phyloP scores from a whole-genome alignment of 2,113 vertebrate genomes.

The Daubentonia madagascariensis region DNA sequence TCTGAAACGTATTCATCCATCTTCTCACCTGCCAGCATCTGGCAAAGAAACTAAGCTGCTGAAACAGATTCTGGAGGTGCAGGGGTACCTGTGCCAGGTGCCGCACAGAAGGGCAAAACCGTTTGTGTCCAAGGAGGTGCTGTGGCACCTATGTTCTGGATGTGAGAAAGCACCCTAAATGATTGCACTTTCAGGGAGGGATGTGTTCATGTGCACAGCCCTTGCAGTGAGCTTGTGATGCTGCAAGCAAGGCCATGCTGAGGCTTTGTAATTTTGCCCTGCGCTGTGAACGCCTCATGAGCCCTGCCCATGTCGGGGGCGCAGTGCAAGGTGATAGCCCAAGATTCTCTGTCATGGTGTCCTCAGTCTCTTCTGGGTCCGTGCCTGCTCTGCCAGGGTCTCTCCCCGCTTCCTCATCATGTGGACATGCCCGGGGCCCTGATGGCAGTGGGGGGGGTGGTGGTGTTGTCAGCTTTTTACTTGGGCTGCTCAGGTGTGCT shows the following conservation, averaged over 20 bases:
- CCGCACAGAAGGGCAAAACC: rapidly evolving
- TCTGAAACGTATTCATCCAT: no score
- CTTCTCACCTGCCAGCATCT: not conserved
- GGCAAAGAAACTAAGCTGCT: no score
- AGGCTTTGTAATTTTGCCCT: not conserved
- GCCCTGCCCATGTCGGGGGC: not conserved
- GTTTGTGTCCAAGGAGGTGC: rapidly evolving
- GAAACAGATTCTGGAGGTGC: rapidly evolving
- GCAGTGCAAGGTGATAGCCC: not conserved
- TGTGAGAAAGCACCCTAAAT: not conserved
- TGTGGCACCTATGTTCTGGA: rapidly evolving
- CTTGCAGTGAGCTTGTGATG: not conserved
- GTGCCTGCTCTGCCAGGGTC: not conserved
- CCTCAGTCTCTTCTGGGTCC: not conserved
- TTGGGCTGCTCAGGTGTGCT: not conserved
- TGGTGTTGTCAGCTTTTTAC: not conserved
- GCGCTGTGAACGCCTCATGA: not conserved
- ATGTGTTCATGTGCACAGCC: rapidly evolving
- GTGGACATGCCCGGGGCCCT: not conserved
- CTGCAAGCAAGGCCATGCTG: rapidly evolving
- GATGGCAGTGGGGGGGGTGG: not conserved
- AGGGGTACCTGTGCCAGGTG: rapidly evolving
- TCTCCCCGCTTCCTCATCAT: not conserved
- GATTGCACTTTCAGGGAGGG: not conserved
- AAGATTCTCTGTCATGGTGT: no score